phyloP scores from a whole-genome alignment of 2,113 vertebrate genomes.

The Halcyon malimbica region DNA sequence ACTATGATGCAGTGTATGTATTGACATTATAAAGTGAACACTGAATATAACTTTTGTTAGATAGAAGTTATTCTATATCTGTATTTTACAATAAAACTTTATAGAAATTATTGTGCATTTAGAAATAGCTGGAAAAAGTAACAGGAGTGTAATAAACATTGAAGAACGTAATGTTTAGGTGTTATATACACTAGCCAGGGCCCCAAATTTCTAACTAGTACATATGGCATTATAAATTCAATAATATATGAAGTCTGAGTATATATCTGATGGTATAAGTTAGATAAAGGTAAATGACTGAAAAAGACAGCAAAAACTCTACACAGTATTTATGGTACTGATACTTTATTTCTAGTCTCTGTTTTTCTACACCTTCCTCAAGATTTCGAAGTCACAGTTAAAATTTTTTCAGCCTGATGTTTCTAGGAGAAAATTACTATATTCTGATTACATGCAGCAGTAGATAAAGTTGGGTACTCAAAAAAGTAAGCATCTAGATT shows the following conservation, averaged over 20 bases:
- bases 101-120: constrained; percentile 1
- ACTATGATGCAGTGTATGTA: not conserved
- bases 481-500: not conserved
- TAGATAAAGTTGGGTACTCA: not conserved
- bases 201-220: not conserved
- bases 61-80: not conserved
- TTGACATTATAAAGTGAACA: not conserved
- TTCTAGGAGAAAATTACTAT: not conserved
- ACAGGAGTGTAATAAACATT: not conserved
- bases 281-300: not conserved
- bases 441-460: not conserved
- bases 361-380: not conserved
- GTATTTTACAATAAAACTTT: not conserved
- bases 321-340: not conserved
- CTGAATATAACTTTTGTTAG: not conserved
- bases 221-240: not conserved
- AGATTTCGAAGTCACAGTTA: not conserved
- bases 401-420: not conserved
- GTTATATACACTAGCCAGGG: not conserved
- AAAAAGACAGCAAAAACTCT: not conserved
- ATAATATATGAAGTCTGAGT: not conserved
- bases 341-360: not conserved
- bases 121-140: not conserved
- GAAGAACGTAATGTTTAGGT: not conserved
- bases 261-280: not conserved